Evolutionary conservation across 2,113 vertebrate species (phyloP), one percentile per base, ranked within the genome.

Genomic region (Podilymbus podiceps): DNA sequence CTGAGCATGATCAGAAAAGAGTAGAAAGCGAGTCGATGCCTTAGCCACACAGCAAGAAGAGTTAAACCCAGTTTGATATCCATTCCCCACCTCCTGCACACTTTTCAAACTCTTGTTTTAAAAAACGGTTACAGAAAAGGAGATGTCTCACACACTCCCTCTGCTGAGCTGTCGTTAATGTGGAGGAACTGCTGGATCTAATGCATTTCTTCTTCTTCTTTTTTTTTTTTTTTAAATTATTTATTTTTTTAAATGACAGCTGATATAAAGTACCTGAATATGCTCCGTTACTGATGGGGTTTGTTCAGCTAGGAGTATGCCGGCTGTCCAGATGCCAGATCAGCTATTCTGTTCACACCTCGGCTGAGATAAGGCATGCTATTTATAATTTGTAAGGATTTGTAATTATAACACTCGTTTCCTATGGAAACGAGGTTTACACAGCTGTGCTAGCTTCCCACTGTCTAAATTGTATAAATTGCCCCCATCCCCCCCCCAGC

Each of bases 351-450:
- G 60, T 75, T 96, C 92, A 85, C 87, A 88, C 87, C 76, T 90
- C 87, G 49, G 76, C 89, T 92, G 79, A 50, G 69, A 82, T 69
- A 72, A 69, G 30, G 15, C 64, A 4, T 38, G 52, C 89, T 92
- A 94, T 92, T 94, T 94, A 73, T 95, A 93, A 77, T 86, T 76
- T 80, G 63, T n/a, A 80, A 86, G 83, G 76, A 60, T 94, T 95
- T 77, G 44, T 93, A 95, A 95, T 95, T 95, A 40, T 24, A 68
- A n/a, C 62, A 44, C 86, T 31, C 11, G 4, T 90, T 93, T 88
- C 89, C 83, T 88, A 76, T 92, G 86, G 95, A 95, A 94, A 94
- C 3, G 0, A 74, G 72, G 33, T 80, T 97, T 86, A 47, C 80
- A 52, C 93, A 95, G 91, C 95, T 94, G 89, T 89, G 76, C 44